These are phyloP conservation scores for Latrodectus hesperus DNA, from an alignment of 2,888 invertebrate species.

Conservation along the genomic window DNA sequence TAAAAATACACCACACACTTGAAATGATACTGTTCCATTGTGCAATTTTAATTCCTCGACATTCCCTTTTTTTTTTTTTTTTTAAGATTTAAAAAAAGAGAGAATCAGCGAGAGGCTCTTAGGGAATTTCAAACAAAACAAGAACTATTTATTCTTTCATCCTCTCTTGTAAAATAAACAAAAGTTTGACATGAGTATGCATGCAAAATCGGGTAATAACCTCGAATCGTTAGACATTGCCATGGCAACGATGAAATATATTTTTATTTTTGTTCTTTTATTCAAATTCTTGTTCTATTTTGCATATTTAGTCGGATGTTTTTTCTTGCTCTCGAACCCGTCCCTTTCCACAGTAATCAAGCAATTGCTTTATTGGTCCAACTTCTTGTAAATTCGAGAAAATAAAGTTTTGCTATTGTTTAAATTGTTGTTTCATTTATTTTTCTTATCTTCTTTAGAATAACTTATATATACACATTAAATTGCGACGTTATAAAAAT, in stretches of 20 bases:
- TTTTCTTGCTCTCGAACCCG: slow-evolving; percentile 21
- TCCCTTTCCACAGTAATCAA: background rate
- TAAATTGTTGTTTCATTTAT: no score
- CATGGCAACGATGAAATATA: slow-evolving; percentile 28
- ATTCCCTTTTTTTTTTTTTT: background rate
- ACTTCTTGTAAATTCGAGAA: slow-evolving; percentile 28
- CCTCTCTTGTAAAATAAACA: slow-evolving; percentile 20
- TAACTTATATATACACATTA: no score
- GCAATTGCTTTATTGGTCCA: background rate
- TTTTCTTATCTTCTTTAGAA: no score
- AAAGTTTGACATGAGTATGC: slow-evolving; percentile 22
- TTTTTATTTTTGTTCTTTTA: slow-evolving; percentile 18
- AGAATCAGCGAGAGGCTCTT: slow-evolving; percentile 28
- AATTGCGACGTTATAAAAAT: no score
- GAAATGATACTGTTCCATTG: no score
- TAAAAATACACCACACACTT: no score
- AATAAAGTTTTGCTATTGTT: background rate
- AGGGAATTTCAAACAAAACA: slow-evolving; percentile 51
- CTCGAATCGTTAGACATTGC: slow-evolving; percentile 46
- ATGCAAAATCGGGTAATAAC: slow-evolving; percentile 29
- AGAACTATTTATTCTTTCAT: slow-evolving; percentile 48
- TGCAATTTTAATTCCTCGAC: background rate
- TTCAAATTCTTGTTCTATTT: slow-evolving; percentile 49
- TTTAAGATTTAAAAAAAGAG: no score
- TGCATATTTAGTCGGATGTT: slow-evolving; percentile 35